Evolutionary conservation across 2,113 vertebrate genomes (phyloP).

Genomic region (Morone chrysops): DNA sequence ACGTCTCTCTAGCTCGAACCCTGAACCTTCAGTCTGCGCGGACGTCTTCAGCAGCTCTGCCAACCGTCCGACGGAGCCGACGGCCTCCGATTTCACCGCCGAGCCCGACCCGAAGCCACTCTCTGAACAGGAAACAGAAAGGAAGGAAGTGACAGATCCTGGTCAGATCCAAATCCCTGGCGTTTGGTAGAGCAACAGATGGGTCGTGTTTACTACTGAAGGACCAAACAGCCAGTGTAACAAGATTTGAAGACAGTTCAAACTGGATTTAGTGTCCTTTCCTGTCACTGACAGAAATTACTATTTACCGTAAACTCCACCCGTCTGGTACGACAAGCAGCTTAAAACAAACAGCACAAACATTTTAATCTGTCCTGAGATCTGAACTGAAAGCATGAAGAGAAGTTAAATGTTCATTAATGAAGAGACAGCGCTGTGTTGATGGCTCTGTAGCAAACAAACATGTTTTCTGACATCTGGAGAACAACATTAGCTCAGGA

Average conservation of each 20-base stretch:
- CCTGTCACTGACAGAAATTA: neutral
- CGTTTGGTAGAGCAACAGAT: constrained; percentile 24
- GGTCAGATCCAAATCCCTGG: constrained; percentile 22
- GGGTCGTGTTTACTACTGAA: constrained; percentile 34
- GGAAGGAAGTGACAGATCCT: too few species aligned
- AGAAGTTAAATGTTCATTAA: neutral
- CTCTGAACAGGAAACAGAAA: constrained; percentile 66
- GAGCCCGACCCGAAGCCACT: constrained; percentile 67
- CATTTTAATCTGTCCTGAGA: neutral
- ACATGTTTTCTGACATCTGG: too few species aligned
- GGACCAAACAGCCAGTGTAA: neutral
- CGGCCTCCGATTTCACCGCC: constrained; percentile 72
- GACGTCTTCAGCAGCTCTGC: constrained; percentile 77
- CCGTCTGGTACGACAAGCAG: constrained; percentile 9
- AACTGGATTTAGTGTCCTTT: constrained; percentile 31
- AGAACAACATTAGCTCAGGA: too few species aligned
- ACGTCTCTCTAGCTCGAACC: constrained; percentile 76
- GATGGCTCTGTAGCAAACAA: too few species aligned
- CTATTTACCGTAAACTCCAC: neutral
- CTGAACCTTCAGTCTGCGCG: constrained; percentile 32
- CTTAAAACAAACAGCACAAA: constrained; percentile 13
- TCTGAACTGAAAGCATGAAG: neutral
- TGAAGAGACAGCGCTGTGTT: neutral
- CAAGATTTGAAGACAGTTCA: constrained; percentile 16
- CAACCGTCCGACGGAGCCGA: constrained; percentile 67